Evolutionary conservation across 2,113 vertebrate genomes (phyloP), one percentile per base, ranked within the genome.

Genomic region (Pachycephala philippinensis): DNA sequence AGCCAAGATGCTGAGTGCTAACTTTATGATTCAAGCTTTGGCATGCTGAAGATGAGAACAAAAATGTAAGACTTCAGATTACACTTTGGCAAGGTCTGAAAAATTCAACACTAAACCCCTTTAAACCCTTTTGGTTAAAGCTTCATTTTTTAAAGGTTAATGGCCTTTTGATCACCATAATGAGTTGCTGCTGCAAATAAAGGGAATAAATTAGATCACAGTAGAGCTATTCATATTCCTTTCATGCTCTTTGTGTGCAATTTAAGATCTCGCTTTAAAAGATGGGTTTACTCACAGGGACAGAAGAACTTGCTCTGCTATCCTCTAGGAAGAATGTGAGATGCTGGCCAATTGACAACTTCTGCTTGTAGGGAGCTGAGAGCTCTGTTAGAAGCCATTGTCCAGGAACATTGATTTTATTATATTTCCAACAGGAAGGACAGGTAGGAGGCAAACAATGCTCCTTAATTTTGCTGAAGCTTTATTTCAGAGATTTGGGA

Each of bases 31-130:
- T 93, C 93, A 85, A 89, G 70, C 66, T 92, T 23, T 85, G 91
- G 87, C 86, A 92, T 42, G 80, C 74, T 83, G 91, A 90, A 95
- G 91, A 92, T 76, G 82, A 64, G 52, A 91, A 49, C 70, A 76
- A 97, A 96, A 96, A 85, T 65, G 11, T 90, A 83, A 92, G 91
- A 93, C 95, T 95, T 97, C 97, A 97, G 66, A 95, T 96, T 96
- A 96, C 94, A 85, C 30, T 91, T 95, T 96, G 95, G 96, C 94
- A 89, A 80, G 52, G 42, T 42, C 71, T 69, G 15, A 65, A 87
- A 93, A 83, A 86, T 90, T 95, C 86, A 89, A 1, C 79, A 57
- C 68, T 88, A 95, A 95, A 76, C 28, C 70, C 16, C 35, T 83
- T 90, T 77, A 84, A 93, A 87, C 74, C 66, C 91, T 89, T 87